Evolutionary conservation across 2,113 vertebrate species (phyloP).

Genomic region (Semnornis frantzii): DNA sequence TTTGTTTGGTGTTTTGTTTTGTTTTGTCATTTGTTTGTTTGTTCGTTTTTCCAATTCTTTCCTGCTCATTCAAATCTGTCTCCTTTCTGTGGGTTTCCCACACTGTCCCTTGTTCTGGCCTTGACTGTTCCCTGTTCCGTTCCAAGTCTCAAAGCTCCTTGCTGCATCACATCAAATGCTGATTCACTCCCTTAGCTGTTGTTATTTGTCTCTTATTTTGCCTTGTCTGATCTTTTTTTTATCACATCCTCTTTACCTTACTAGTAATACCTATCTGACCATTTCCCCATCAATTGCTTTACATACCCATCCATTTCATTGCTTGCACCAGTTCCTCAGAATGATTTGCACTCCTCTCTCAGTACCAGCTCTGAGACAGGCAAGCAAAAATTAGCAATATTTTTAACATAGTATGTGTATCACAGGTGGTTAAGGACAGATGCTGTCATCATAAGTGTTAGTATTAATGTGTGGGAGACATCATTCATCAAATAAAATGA

Average conservation of each 20-base stretch:
- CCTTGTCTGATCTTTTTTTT: not conserved
- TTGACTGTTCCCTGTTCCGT: not conserved
- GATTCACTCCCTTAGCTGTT: not conserved
- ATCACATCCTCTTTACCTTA: not conserved
- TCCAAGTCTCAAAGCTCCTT: not conserved
- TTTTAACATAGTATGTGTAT: fast-evolving
- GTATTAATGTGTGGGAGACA: not conserved
- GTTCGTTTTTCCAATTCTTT: not conserved
- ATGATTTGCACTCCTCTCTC: not conserved
- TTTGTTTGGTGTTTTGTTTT: too few relatives aligned
- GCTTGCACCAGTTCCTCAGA: not conserved
- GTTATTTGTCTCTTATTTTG: not conserved
- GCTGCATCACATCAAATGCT: not conserved
- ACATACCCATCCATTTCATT: fast-evolving
- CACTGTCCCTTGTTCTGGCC: not conserved
- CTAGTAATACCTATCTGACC: not conserved
- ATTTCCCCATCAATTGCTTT: not conserved
- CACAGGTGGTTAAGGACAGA: not conserved
- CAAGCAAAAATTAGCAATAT: not conserved
- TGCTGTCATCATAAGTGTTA: not conserved
- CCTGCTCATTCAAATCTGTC: not conserved
- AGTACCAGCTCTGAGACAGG: not conserved
- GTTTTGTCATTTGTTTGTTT: too few relatives aligned
- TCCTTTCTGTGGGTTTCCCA: not conserved
- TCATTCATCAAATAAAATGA: not conserved